phyloP scores from a whole-genome alignment of 2,113 vertebrate genomes.

The Cyprinodon brontotheroides region DNA sequence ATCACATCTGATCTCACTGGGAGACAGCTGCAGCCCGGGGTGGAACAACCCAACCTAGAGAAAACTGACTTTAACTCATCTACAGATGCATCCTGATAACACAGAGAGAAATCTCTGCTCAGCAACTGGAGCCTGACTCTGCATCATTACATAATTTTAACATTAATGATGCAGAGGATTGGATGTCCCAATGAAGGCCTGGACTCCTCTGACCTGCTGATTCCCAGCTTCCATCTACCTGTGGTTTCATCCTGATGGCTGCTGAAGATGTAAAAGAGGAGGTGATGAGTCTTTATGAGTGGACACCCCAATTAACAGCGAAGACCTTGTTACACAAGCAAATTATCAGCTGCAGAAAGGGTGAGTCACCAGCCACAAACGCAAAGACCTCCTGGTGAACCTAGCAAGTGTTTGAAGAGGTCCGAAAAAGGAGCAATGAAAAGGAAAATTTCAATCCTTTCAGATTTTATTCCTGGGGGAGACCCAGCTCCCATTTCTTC shows the following conservation, averaged over 20 bases:
- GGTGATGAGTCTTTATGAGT: not conserved
- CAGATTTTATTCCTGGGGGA: too few species aligned
- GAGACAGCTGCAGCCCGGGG: too few species aligned
- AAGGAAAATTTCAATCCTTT: too few species aligned
- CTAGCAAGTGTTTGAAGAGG: not conserved
- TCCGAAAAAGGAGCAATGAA: not conserved
- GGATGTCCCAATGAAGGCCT: too few species aligned
- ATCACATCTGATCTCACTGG: too few species aligned
- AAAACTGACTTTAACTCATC: not conserved
- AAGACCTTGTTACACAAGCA: constrained; percentile 7
- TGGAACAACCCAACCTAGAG: not conserved
- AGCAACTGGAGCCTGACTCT: not conserved
- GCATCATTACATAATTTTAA: too few species aligned
- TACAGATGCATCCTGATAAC: too few species aligned
- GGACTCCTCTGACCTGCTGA: too few species aligned
- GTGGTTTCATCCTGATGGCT: not conserved
- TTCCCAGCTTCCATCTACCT: not conserved
- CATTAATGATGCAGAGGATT: too few species aligned
- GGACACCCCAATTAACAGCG: not conserved
- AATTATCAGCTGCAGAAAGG: not conserved
- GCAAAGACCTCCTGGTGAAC: not conserved
- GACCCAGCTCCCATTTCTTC: too few species aligned
- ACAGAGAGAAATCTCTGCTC: too few species aligned
- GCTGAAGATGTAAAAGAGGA: not conserved
- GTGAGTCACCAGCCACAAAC: constrained; percentile 11